A percentile compares a stretch with the other conserved stretches of the same genome.
These are phyloP conservation scores for Colius striatus DNA, from an alignment of 2,113 vertebrate genomes.

Conservation along the genomic window DNA sequence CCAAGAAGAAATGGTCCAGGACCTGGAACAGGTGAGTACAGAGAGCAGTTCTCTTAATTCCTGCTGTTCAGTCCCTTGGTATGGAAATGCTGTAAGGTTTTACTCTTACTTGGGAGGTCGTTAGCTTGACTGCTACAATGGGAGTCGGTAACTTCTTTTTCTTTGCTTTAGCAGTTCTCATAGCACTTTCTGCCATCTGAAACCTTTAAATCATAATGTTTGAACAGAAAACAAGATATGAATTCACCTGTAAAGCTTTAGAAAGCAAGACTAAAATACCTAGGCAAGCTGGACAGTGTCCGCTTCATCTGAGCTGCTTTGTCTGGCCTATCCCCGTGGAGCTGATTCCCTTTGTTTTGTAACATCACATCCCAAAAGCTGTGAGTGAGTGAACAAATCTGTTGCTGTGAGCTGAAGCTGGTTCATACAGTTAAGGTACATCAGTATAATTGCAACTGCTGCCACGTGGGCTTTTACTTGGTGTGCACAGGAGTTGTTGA, in stretches of 20 bases:
- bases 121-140: not conserved
- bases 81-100: not conserved
- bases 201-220: not conserved
- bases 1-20: conserved; percentile 93
- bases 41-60: not conserved
- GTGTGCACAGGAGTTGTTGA: not conserved
- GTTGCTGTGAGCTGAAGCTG: not conserved
- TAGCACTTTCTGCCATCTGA: not conserved
- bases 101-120: not conserved
- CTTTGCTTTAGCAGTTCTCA: not conserved
- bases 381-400: not conserved
- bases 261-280: not conserved
- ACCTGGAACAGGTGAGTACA: conserved; percentile 91
- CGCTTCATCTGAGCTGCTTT: not conserved
- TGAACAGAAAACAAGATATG: not conserved
- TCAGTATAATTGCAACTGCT: not conserved
- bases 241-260: not conserved
- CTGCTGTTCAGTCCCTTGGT: not conserved
- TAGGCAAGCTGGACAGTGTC: not conserved
- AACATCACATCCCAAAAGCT: not conserved
- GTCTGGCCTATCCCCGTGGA: not conserved
- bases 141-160: not conserved
- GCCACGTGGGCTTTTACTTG: not conserved
- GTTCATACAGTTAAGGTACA: not conserved
- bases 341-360: not conserved